A percentile compares a stretch with the other conserved stretches of the same genome.
Conservation (phyloP, 2,113 vertebrate species). For the Cebidichthys violaceus region DNA sequence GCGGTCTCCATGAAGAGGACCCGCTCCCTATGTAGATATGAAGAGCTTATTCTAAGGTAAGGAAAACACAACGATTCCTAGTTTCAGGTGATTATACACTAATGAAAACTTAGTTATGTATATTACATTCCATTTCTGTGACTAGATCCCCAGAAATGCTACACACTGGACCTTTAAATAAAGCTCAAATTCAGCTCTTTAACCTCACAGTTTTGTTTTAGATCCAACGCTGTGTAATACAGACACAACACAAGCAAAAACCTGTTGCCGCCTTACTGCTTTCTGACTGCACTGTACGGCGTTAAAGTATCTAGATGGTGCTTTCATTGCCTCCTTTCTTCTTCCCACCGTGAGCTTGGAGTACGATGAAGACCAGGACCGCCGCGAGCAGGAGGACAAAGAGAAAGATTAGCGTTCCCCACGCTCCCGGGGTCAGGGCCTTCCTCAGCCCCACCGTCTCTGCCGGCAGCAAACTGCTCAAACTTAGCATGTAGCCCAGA, state of each 20-base stretch:
- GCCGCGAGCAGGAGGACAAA: constrained; percentile 66
- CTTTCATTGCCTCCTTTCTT: constrained; percentile 60
- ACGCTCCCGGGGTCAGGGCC: constrained; percentile 74
- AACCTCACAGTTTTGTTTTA: background rate
- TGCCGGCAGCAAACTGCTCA: constrained; percentile 87
- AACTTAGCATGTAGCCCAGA: constrained; percentile 93
- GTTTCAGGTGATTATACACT: background rate
- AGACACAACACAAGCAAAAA: background rate
- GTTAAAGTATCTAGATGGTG: constrained; percentile 59
- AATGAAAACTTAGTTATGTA: background rate
- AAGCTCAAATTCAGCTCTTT: background rate
- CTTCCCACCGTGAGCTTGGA: constrained; percentile 19
- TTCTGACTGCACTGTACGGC: background rate
- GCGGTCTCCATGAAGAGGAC: too few relatives aligned
- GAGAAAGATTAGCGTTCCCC: constrained; percentile 82
- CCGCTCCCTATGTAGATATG: background rate
- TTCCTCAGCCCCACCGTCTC: constrained; percentile 69
- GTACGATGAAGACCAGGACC: constrained; percentile 51
- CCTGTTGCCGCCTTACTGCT: background rate
- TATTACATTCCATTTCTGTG: background rate
- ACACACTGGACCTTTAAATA: background rate
- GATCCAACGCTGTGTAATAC: background rate
- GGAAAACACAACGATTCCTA: background rate
- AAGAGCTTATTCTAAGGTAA: background rate
- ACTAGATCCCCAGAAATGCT: background rate